Percentiles rank a stretch among this genome's conserved stretches.
Evolutionary conservation across 2,113 vertebrate species (phyloP).

Genomic region (Andinoacara biseriatus): DNA sequence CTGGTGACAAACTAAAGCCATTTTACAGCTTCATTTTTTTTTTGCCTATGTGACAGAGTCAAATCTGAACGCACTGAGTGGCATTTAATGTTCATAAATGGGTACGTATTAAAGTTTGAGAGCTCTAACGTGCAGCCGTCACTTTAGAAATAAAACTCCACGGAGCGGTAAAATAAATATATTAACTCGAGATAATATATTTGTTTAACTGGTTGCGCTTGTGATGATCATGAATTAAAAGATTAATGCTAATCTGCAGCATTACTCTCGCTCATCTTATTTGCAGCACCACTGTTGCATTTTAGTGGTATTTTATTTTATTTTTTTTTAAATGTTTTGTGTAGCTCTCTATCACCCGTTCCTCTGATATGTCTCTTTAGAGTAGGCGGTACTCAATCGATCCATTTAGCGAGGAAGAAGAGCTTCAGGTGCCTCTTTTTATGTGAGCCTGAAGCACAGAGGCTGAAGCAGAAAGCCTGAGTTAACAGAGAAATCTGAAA

Average conservation of each 20-base stretch:
- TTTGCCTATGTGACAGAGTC: neutral
- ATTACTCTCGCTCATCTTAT: neutral
- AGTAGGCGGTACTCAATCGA: neutral
- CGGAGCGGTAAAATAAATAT: neutral
- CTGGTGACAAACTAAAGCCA: neutral
- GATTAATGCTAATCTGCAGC: neutral
- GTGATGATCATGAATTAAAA: neutral
- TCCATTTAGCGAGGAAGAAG: neutral
- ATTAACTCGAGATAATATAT: neutral
- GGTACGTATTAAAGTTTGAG: neutral
- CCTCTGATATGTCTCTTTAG: neutral
- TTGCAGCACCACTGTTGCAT: neutral
- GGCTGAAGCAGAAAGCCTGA: neutral
- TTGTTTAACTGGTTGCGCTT: neutral
- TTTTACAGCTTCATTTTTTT: neutral
- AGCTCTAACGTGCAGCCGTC: too few species aligned
- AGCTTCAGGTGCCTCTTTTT: neutral
- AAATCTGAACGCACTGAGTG: neutral
- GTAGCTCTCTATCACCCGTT: neutral
- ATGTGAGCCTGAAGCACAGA: neutral
- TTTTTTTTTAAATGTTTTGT: neutral
- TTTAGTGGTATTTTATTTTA: too few species aligned
- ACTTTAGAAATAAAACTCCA: neutral
- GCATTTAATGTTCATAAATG: neutral
- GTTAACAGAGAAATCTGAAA: rapidly evolving